Base-by-base conservation (phyloP, 2,113 vertebrate species). In the Mionectes macconnelli region DNA sequence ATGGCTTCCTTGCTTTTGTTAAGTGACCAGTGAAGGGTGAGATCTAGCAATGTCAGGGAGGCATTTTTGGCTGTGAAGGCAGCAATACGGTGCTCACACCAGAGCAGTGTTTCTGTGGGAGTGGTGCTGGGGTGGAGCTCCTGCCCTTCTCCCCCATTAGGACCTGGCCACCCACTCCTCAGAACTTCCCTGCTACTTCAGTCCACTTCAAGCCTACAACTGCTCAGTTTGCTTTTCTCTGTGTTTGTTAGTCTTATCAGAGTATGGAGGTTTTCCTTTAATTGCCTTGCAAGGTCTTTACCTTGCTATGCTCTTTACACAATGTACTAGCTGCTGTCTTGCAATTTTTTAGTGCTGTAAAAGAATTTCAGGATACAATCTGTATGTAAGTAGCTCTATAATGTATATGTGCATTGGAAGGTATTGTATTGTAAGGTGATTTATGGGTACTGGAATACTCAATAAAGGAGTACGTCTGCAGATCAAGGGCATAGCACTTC, bases 331-430 rank as follows among this genome's bases (percentile, higher is more conserved):
- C 75, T 93, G 53, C 87, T 85, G 60, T 80, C 93, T 88, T 50
- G 31, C 79, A 88, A 72, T 86, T 93, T 96, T 94, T 93, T 72
- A 93, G 52, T 55, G 63, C 85, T 90, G 39, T 88, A 75, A 94
- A 94, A 96, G 79, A 92, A 95, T 92, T 96, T 81, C 87, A 93
- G 94, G 72, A 94, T 88, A 93, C 93, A 84, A 80, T 92, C 82
- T 96, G 59, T 86, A 74, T 93, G 79, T 93, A 93, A 93, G 95
- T 95, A 94, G 82, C 88, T 78, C 64, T 88, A 60, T 93, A 96
- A 95, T 93, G 59, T 80, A 85, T 94, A 79, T 81, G 68, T 88
- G 68, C 55, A 64, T 90, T 95, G 88, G 85, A 96, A 97, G 75
- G 72, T 84, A 93, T 96, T 94, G 90, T 88, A 88, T 67, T 93